Conservation (phyloP, 1,140 invertebrate species). For the Drosophila jambulina region DNA sequence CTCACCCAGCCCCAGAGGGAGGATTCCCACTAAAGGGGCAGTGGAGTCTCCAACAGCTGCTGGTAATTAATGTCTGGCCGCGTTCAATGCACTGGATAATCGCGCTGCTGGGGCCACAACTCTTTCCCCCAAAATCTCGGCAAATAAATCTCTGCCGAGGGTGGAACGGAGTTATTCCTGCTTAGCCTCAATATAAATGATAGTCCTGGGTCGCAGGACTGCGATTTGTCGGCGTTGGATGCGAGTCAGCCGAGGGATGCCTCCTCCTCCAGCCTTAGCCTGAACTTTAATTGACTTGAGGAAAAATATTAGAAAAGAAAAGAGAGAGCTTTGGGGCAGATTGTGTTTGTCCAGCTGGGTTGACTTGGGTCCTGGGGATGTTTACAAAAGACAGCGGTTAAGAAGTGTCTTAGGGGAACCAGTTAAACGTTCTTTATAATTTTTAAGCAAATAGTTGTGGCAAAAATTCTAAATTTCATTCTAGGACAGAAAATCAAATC, state of each 20-base stretch:
- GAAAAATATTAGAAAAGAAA: conserved; percentile 41
- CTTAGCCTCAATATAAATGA: conserved; percentile 63
- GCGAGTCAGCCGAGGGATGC: conserved; percentile 15
- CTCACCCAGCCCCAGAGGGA: conserved; percentile 10
- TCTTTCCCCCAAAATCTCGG: conserved; percentile 74
- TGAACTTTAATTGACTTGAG: conserved; percentile 44
- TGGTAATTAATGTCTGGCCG: conserved; percentile 76
- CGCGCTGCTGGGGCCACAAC: conserved; percentile 68
- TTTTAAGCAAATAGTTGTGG: not conserved
- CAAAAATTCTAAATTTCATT: not conserved
- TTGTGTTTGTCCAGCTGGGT: conserved; percentile 33
- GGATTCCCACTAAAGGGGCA: not conserved
- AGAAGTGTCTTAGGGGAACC: not conserved
- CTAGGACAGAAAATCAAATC: not conserved
- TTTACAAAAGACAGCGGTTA: not conserved
- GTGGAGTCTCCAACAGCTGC: conserved; percentile 62
- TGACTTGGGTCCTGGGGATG: not conserved
- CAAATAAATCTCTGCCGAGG: conserved; percentile 75
- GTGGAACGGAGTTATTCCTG: conserved; percentile 61
- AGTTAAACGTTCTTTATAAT: not conserved
- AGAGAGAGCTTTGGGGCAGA: not conserved
- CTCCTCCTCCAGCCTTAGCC: not conserved
- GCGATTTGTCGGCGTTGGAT: conserved; percentile 57
- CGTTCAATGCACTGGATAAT: conserved; percentile 82
- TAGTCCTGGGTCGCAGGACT: conserved; percentile 59